phyloP scores from a whole-genome alignment of 2,797 vertebrate species.

The Epinephelus coioides region DNA sequence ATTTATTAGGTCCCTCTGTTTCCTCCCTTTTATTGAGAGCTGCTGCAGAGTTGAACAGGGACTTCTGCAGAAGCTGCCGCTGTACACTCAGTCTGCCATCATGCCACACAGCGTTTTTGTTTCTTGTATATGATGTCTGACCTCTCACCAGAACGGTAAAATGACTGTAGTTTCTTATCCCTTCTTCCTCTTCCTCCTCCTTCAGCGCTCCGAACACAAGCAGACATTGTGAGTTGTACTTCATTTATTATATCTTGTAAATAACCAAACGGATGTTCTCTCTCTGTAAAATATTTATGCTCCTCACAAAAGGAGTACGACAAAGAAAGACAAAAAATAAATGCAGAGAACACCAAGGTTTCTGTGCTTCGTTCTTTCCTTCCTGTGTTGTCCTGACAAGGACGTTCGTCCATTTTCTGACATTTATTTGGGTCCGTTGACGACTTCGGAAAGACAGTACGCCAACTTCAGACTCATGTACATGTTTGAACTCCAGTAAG shows the following conservation, averaged over 20 bases:
- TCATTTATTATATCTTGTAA: slow-evolving; percentile 80
- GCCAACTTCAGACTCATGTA: too few species aligned
- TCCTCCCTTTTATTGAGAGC: not conserved
- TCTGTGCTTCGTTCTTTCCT: not conserved
- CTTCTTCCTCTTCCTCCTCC: not conserved
- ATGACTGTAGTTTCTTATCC: slow-evolving; percentile 33
- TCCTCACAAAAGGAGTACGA: slow-evolving; percentile 31
- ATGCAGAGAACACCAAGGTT: slow-evolving; percentile 48
- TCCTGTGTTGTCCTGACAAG: not conserved
- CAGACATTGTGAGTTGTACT: slow-evolving; percentile 61
- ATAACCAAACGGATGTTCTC: slow-evolving; percentile 76
- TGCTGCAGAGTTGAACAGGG: not conserved
- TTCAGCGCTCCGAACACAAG: slow-evolving; percentile 52
- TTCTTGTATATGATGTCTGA: slow-evolving; percentile 1
- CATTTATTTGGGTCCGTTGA: not conserved
- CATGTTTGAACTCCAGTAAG: too few species aligned
- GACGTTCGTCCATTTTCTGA: not conserved
- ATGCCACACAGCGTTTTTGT: not conserved
- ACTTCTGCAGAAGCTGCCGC: not conserved
- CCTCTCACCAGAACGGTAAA: slow-evolving; percentile 25
- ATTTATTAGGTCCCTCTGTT: not conserved
- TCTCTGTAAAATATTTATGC: slow-evolving; percentile 82
- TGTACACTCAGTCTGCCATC: slow-evolving; percentile 16
- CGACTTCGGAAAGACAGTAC: too few species aligned
- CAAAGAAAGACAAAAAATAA: slow-evolving; percentile 61